These are phyloP conservation scores for Asobara japonica DNA, from an alignment of 1,140 invertebrate genomes.

Conservation along the genomic window DNA sequence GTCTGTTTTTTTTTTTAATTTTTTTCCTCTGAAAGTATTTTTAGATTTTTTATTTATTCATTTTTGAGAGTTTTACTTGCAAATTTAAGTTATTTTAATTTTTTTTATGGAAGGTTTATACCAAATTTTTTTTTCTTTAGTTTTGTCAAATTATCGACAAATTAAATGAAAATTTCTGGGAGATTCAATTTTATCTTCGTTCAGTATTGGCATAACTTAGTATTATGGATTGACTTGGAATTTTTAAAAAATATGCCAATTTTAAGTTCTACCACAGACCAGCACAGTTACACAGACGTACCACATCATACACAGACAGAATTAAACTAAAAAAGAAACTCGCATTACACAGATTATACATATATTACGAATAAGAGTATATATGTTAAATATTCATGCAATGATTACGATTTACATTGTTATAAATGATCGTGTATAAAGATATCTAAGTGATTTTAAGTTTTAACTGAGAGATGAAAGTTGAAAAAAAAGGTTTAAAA, in stretches of 20 bases:
- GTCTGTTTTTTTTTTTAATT: no score
- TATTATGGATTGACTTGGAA: not conserved
- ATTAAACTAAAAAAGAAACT: slow-evolving; percentile 25
- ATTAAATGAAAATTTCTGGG: not conserved
- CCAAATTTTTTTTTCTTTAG: not conserved
- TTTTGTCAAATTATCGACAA: slow-evolving; percentile 5
- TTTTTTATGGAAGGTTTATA: not conserved
- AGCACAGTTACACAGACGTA: slow-evolving; percentile 52
- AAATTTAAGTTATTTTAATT: not conserved
- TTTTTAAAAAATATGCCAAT: not conserved
- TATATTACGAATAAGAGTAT: slow-evolving; percentile 63
- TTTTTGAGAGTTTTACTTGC: not conserved
- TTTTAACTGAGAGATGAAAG: slow-evolving; percentile 57
- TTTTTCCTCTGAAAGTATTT: not conserved
- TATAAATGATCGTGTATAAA: slow-evolving; percentile 67
- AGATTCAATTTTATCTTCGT: not conserved
- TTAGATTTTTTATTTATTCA: not conserved
- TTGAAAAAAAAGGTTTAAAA: slow-evolving; percentile 37
- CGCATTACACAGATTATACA: slow-evolving; percentile 59
- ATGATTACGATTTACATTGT: slow-evolving; percentile 67
- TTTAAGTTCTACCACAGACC: not conserved
- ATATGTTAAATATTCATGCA: slow-evolving; percentile 67
- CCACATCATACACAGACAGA: slow-evolving; percentile 61
- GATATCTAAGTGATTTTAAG: slow-evolving; percentile 66
- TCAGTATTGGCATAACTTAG: not conserved